Percentiles rank a stretch among this genome's conserved stretches.
These are phyloP conservation scores for Cebus imitator DNA, from an alignment of 2,113 vertebrate species.

Conservation along the genomic window DNA sequence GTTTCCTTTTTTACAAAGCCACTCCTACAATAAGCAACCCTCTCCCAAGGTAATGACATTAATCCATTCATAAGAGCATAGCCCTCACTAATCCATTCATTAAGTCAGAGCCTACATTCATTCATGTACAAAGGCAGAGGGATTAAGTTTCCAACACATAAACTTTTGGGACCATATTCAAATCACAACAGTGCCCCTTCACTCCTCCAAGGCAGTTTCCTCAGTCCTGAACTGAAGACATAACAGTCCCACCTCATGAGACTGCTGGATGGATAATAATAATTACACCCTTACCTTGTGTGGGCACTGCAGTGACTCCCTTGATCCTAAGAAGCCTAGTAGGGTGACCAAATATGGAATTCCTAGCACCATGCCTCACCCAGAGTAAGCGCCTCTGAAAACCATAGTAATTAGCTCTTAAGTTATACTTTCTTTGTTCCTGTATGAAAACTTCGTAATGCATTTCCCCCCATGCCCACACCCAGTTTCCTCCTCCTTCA, in stretches of 20 bases:
- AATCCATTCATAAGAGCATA: not conserved
- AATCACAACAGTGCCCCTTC: not conserved
- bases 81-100: not conserved
- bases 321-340: not conserved
- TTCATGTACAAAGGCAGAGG: not conserved
- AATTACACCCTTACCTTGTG: fast-evolving
- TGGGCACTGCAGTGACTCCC: fast-evolving
- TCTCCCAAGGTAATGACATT: not conserved
- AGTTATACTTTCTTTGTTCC: not conserved
- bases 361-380: not conserved
- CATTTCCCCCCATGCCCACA: not conserved
- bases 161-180: not conserved
- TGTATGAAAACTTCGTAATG: fast-evolving
- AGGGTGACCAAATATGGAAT: no score
- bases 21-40: not conserved
- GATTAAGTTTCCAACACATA: not conserved
- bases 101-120: not conserved
- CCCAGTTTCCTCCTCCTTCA: not conserved
- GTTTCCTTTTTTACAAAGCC: not conserved
- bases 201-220: not conserved
- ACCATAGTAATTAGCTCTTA: no score
- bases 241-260: not conserved
- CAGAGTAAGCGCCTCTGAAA: no score
- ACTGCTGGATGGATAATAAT: fast-evolving
- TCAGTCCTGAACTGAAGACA: not conserved